Conservation (phyloP, 1,140 invertebrate species). For the Bombus polaris region DNA sequence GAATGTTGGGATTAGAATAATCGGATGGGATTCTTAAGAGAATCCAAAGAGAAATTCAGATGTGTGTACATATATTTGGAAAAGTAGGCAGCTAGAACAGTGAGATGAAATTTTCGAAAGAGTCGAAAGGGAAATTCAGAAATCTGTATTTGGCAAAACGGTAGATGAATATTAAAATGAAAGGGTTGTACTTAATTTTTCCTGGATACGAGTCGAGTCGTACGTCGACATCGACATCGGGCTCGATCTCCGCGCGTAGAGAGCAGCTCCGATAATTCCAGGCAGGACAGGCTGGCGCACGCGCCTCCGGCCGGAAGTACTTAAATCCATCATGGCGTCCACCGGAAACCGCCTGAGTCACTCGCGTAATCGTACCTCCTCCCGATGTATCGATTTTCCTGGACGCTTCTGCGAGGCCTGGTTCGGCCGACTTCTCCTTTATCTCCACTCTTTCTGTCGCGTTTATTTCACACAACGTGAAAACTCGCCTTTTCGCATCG, state of each 20-base stretch:
- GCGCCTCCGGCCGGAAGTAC: constrained; percentile 76
- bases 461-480: constrained; percentile 9
- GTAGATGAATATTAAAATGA: too few relatives aligned
- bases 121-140: not conserved
- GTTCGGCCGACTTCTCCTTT: constrained; percentile 57
- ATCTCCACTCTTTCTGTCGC: constrained; percentile 51
- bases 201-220: not conserved
- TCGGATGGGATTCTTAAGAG: not conserved
- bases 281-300: constrained; percentile 69
- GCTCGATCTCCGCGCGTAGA: constrained; percentile 54
- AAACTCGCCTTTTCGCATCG: not conserved
- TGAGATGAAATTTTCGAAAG: not conserved
- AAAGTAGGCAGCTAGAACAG: not conserved
- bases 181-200: not conserved
- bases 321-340: constrained; percentile 79
- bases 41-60: not conserved
- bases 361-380: constrained; percentile 76
- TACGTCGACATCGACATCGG: constrained; percentile 44
- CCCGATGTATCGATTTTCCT: constrained; percentile 75
- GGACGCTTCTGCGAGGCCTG: constrained; percentile 60
- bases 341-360: constrained; percentile 79
- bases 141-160: not conserved
- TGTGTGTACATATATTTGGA: too few relatives aligned
- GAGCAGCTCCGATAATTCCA: constrained; percentile 67
- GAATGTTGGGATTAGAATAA: not conserved